Percentiles rank a stretch among this genome's conserved stretches.
These are phyloP conservation scores for Parnassius apollo DNA, from an alignment of 2,888 invertebrate species.

Conservation along the genomic window DNA sequence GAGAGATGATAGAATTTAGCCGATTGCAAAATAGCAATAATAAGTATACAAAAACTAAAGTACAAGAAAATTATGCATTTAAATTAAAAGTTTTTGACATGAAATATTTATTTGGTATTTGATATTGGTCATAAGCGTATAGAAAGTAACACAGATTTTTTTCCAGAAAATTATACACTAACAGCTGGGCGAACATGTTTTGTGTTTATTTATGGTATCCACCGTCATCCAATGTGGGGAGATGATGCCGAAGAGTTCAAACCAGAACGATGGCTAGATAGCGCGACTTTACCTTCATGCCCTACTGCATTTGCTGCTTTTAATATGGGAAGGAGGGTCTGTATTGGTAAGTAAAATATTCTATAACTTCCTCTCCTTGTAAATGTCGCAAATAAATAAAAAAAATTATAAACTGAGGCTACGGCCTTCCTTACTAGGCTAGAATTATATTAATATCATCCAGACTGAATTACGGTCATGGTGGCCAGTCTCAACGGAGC, in stretches of 20 bases:
- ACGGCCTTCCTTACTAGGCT: too few species aligned
- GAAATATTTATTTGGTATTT: neutral
- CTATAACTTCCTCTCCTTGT: too few species aligned
- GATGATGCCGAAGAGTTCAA: slow-evolving; percentile 50
- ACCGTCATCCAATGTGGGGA: slow-evolving; percentile 56
- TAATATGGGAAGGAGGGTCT: slow-evolving; percentile 53
- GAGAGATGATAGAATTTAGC: neutral
- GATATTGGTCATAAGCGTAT: neutral
- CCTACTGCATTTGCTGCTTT: slow-evolving; percentile 52
- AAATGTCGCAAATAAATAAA: too few species aligned
- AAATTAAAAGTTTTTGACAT: neutral
- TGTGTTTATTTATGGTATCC: slow-evolving; percentile 49
- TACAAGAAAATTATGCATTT: neutral
- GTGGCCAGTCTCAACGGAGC: too few species aligned
- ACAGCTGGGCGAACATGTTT: slow-evolving; percentile 50
- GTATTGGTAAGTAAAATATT: slow-evolving; percentile 45
- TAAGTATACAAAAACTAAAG: neutral
- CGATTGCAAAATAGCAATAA: neutral
- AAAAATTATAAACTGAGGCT: too few species aligned
- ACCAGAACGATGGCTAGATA: slow-evolving; percentile 58
- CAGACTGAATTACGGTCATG: too few species aligned
- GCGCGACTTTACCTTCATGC: slow-evolving; percentile 44
- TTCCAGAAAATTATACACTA: slow-evolving; percentile 54
- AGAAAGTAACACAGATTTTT: neutral
- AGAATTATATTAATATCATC: too few species aligned